Percentiles rank a stretch among this genome's conserved stretches.
phyloP scores from a whole-genome alignment of 2,888 invertebrate species.

The Allophyes oxyacanthae region DNA sequence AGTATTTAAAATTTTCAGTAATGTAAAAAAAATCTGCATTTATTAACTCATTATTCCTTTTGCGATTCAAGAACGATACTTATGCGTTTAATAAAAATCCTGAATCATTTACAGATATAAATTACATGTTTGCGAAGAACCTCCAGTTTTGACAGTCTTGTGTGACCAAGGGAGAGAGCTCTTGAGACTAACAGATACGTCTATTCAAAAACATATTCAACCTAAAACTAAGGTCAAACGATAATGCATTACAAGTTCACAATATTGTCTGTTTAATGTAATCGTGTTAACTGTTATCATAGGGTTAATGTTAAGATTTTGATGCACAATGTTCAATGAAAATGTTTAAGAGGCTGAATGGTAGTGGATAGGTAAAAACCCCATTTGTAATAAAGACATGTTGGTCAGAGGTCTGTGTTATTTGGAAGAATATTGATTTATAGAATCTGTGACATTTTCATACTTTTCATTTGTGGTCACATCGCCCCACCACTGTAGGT shows the following conservation, averaged over 20 bases:
- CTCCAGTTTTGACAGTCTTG: neutral
- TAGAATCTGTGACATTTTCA: slow-evolving; percentile 49
- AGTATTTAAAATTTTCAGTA: too few relatives aligned
- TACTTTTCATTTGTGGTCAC: slow-evolving; percentile 25
- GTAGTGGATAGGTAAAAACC: slow-evolving; percentile 55
- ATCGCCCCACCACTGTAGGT: slow-evolving; percentile 11
- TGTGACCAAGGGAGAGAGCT: neutral
- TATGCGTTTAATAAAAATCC: too few relatives aligned
- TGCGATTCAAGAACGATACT: too few relatives aligned
- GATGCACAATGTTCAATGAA: slow-evolving; percentile 80
- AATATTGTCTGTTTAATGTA: slow-evolving; percentile 76
- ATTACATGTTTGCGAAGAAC: too few relatives aligned
- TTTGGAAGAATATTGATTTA: slow-evolving; percentile 43
- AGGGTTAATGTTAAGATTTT: slow-evolving; percentile 75
- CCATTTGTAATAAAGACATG: slow-evolving; percentile 55
- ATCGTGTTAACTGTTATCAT: slow-evolving; percentile 81
- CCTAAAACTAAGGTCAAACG: slow-evolving; percentile 70
- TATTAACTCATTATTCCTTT: too few relatives aligned
- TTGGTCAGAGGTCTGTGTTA: slow-evolving; percentile 31
- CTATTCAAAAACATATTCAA: slow-evolving; percentile 60
- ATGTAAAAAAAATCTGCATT: too few relatives aligned
- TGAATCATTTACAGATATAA: too few relatives aligned
- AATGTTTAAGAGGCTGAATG: slow-evolving; percentile 62
- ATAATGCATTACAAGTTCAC: slow-evolving; percentile 79
- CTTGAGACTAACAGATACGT: slow-evolving; percentile 65